phyloP scores from a whole-genome alignment of 2,113 vertebrate genomes.

The Tachuris rubrigastra region DNA sequence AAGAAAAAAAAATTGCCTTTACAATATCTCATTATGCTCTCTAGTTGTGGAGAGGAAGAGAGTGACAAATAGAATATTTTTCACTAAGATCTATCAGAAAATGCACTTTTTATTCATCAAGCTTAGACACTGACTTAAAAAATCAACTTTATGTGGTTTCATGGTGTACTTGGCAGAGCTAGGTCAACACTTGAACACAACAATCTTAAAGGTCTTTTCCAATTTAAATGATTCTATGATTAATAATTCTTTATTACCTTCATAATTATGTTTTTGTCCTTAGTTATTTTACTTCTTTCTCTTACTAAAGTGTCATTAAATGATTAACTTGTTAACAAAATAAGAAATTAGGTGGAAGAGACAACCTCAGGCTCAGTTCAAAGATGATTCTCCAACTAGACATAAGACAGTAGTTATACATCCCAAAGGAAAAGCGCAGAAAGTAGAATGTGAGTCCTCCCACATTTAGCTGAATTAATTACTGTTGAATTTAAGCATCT shows the following conservation, averaged over 20 bases:
- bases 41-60: neutral
- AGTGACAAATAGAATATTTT: neutral
- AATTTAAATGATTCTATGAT: neutral
- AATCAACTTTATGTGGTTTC: neutral
- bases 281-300: neutral
- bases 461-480: neutral
- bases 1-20: neutral
- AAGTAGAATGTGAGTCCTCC: neutral
- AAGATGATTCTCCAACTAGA: neutral
- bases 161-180: neutral
- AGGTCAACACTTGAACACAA: neutral
- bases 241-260: neutral
- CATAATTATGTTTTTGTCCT: neutral
- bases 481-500: neutral
- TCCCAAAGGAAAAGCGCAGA: neutral
- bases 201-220: neutral
- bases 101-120: neutral
- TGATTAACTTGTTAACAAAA: slow-evolving; percentile 13
- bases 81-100: neutral
- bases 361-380: neutral
- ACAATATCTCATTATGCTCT: neutral
- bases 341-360: neutral
- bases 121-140: neutral
- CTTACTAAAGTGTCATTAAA: neutral
- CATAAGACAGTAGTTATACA: neutral